Conservation (phyloP, 2,888 invertebrate species). For the Tiphia femorata region DNA sequence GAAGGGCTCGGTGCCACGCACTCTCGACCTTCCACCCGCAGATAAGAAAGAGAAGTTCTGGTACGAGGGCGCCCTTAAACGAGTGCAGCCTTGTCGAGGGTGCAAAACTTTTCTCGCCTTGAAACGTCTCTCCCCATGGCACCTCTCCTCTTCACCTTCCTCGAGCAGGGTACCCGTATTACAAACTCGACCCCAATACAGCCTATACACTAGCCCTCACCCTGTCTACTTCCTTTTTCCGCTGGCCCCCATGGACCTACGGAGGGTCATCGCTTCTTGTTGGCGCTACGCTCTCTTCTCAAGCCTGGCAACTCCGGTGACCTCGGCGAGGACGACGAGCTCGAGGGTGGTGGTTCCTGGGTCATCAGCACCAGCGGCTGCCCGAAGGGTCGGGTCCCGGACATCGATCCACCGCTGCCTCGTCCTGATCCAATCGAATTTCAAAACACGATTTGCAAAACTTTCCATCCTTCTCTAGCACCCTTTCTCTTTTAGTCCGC, state of each 20-base stretch:
- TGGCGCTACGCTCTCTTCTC: conserved; percentile 65
- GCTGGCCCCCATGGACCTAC: too few species aligned
- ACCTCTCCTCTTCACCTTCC: neutral
- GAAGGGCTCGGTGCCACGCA: too few species aligned
- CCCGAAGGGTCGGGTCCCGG: conserved; percentile 80
- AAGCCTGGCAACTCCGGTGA: conserved; percentile 28
- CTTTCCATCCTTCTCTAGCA: neutral
- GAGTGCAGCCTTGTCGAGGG: too few species aligned
- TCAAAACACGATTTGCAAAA: conserved; percentile 5
- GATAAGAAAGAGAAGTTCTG: too few species aligned
- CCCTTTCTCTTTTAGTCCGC: neutral
- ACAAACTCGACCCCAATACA: too few species aligned
- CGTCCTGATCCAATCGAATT: conserved; percentile 45
- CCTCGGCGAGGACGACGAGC: conserved; percentile 52
- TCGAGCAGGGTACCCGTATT: too few species aligned
- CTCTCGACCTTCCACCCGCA: too few species aligned
- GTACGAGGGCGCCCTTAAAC: too few species aligned
- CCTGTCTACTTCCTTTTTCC: neutral
- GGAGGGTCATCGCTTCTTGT: conserved; percentile 68
- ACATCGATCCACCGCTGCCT: conserved; percentile 67
- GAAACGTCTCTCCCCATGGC: too few species aligned
- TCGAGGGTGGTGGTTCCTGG: conserved; percentile 46
- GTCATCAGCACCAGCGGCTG: conserved; percentile 79
- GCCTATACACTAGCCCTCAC: neutral
- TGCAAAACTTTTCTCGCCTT: too few species aligned